phyloP scores from a whole-genome alignment of 2,113 vertebrate genomes.

The Caranx ignobilis region DNA sequence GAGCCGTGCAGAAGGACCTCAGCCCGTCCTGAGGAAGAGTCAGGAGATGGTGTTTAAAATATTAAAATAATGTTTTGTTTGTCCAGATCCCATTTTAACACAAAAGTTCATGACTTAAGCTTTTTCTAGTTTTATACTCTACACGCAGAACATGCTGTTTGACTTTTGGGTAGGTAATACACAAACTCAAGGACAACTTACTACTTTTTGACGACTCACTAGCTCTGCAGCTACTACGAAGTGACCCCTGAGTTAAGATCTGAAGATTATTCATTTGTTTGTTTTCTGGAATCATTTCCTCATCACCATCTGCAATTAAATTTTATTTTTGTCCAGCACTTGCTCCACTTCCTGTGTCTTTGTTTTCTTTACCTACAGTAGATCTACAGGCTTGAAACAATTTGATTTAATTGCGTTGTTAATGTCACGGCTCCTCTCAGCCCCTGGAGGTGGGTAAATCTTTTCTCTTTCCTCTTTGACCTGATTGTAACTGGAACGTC shows the following conservation, averaged over 20 bases:
- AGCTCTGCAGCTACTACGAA: too few species aligned
- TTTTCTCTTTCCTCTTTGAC: neutral
- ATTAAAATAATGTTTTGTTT: neutral
- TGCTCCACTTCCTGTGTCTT: neutral
- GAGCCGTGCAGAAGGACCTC: conserved; percentile 88
- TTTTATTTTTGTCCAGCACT: neutral
- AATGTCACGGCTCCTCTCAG: neutral
- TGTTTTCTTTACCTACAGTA: neutral
- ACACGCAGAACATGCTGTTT: too few species aligned
- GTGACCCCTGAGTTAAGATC: neutral
- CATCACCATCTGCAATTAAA: neutral
- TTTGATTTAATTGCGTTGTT: neutral
- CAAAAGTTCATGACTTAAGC: too few species aligned
- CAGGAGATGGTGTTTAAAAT: neutral
- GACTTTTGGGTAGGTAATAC: too few species aligned
- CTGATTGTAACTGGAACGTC: neutral
- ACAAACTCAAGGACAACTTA: too few species aligned
- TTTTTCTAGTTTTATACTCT: too few species aligned
- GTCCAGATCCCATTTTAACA: neutral
- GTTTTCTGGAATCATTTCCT: neutral
- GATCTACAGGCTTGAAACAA: neutral
- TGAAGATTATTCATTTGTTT: neutral
- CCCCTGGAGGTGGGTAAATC: neutral
- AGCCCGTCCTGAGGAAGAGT: conserved; percentile 52
- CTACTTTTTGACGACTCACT: too few species aligned